A percentile compares a stretch with the other conserved stretches of the same genome.
These are phyloP conservation scores for Ictalurus punctatus DNA, from an alignment of 2,113 vertebrate species.

Conservation along the genomic window DNA sequence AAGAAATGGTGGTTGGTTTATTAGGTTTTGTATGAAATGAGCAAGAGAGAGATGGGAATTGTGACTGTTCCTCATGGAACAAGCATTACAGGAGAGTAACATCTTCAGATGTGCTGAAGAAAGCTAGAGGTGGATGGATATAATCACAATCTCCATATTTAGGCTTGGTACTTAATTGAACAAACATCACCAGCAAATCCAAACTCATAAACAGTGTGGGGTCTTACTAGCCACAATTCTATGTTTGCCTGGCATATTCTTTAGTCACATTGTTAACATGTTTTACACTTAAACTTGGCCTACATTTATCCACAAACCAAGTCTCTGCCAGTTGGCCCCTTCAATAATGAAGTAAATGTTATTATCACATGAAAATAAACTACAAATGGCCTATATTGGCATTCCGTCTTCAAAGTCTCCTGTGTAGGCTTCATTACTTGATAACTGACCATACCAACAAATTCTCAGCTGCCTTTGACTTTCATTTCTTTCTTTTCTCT, in stretches of 20 bases:
- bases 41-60: neutral
- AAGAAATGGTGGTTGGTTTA: constrained; percentile 23
- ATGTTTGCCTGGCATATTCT: neutral
- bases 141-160: neutral
- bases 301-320: neutral
- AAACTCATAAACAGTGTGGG: neutral
- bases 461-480: neutral
- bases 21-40: constrained; percentile 14
- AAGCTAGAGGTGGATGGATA: neutral
- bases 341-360: neutral
- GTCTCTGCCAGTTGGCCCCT: neutral
- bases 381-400: neutral
- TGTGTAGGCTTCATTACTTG: neutral
- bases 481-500: neutral
- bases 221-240: neutral
- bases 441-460: neutral
- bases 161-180: neutral
- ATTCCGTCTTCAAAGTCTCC: neutral
- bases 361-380: neutral
- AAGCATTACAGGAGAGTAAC: neutral
- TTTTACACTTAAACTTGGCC: neutral
- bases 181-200: neutral
- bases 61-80: neutral
- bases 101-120: constrained; percentile 8
- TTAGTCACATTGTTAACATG: neutral